phyloP scores from a whole-genome alignment of 2,113 vertebrate genomes.

The Anser brachyrhynchus region DNA sequence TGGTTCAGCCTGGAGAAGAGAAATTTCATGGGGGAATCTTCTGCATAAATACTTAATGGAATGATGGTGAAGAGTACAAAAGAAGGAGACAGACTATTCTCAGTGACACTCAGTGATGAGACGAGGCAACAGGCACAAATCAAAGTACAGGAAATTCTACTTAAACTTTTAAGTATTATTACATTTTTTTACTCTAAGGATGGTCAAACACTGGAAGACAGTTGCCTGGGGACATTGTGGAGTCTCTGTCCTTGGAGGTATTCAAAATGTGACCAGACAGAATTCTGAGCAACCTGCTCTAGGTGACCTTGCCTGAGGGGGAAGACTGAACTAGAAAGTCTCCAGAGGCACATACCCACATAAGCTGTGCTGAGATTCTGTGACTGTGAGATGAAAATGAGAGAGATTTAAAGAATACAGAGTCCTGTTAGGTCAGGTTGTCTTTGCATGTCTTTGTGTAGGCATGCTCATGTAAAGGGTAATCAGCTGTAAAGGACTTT shows the following conservation, averaged over 20 bases:
- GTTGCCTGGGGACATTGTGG: neutral
- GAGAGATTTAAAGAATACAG: neutral
- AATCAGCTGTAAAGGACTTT: conserved; percentile 1
- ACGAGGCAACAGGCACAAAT: neutral
- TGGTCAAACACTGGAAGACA: neutral
- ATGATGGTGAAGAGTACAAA: neutral
- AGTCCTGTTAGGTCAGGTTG: neutral
- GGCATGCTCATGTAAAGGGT: neutral
- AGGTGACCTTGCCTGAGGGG: neutral
- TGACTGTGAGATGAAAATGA: neutral
- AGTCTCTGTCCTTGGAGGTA: accelerated
- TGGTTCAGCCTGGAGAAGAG: neutral
- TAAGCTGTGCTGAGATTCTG: neutral
- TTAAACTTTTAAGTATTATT: neutral
- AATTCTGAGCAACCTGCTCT: neutral
- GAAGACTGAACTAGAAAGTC: neutral
- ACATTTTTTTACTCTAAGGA: neutral
- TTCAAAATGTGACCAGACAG: neutral
- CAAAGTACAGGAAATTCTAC: neutral
- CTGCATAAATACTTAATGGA: neutral
- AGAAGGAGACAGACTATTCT: neutral
- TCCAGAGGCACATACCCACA: neutral
- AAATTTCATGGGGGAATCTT: neutral
- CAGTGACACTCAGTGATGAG: neutral
- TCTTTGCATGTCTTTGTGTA: neutral